phyloP scores from a whole-genome alignment of 2,113 vertebrate genomes.

The Narcine bancroftii region DNA sequence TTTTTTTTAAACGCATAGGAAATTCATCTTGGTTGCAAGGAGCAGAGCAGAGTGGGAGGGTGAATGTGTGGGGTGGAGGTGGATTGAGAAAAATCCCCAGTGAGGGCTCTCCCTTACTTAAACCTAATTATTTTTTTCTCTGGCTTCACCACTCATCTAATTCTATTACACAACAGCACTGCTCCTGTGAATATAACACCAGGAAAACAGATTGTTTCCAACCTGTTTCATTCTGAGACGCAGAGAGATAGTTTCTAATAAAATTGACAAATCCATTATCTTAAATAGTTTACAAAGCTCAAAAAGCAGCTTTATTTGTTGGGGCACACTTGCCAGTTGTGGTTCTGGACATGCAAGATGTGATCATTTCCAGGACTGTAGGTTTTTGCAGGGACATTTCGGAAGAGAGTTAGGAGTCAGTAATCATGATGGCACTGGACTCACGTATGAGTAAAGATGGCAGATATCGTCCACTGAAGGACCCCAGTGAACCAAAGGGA shows the following conservation, averaged over 20 bases:
- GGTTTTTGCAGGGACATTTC: no score
- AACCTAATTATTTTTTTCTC: conserved; percentile 25
- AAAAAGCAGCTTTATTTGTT: neutral
- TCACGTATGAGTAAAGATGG: no score
- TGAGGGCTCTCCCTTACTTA: neutral
- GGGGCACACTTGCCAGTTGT: neutral
- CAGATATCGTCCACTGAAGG: no score
- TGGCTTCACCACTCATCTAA: neutral
- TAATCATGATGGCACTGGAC: no score
- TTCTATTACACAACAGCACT: neutral
- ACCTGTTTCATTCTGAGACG: neutral
- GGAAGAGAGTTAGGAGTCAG: no score
- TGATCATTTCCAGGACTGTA: no score
- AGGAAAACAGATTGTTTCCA: neutral
- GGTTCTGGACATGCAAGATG: conserved; percentile 5
- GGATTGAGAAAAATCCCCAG: neutral
- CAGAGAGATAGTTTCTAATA: neutral
- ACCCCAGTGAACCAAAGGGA: no score
- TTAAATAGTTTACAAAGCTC: neutral
- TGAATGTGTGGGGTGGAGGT: neutral
- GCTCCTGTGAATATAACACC: neutral
- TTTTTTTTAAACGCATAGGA: neutral
- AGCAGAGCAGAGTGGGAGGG: neutral
- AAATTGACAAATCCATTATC: conserved; percentile 14
- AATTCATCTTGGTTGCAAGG: neutral